A percentile compares a stretch with the other conserved stretches of the same genome.
These are phyloP conservation scores for Ctenopoma kingsleyae DNA, from an alignment of 2,797 vertebrate genomes.

Conservation along the genomic window DNA sequence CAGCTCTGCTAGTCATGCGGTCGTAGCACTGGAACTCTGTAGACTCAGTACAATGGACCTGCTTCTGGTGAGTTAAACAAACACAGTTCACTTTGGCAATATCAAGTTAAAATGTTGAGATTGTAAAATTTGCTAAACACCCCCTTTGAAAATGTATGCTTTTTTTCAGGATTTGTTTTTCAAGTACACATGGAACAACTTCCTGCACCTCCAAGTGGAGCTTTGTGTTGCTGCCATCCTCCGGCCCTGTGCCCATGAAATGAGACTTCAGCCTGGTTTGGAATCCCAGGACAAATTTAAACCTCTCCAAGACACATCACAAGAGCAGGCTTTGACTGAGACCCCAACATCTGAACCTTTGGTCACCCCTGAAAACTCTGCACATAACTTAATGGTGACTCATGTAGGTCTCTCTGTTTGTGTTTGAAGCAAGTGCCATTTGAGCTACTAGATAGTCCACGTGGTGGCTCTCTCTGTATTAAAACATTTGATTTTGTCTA, in stretches of 20 bases:
- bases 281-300: constrained; percentile 74
- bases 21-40: constrained; percentile 94
- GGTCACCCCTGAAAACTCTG: constrained; percentile 53
- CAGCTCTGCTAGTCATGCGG: constrained; percentile 87
- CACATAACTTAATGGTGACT: constrained; percentile 90
- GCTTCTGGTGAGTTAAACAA: constrained; percentile 89
- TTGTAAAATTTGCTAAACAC: not conserved
- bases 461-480: not conserved
- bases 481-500: constrained; percentile 5
- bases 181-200: constrained; percentile 99
- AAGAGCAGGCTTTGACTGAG: constrained; percentile 63
- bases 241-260: constrained; percentile 87
- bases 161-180: constrained; percentile 93
- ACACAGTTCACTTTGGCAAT: not conserved
- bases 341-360: constrained; percentile 40
- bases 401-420: constrained; percentile 85
- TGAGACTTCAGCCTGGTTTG: constrained; percentile 76
- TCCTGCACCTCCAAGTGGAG: constrained; percentile 98
- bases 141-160: not conserved
- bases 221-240: constrained; percentile 94
- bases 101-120: not conserved
- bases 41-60: constrained; percentile 92
- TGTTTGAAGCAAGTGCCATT: constrained; percentile 14
- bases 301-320: constrained; percentile 53
- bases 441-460: not conserved